Base-by-base conservation (phyloP, 2,888 invertebrate species). In the Apocheima hispidaria region DNA sequence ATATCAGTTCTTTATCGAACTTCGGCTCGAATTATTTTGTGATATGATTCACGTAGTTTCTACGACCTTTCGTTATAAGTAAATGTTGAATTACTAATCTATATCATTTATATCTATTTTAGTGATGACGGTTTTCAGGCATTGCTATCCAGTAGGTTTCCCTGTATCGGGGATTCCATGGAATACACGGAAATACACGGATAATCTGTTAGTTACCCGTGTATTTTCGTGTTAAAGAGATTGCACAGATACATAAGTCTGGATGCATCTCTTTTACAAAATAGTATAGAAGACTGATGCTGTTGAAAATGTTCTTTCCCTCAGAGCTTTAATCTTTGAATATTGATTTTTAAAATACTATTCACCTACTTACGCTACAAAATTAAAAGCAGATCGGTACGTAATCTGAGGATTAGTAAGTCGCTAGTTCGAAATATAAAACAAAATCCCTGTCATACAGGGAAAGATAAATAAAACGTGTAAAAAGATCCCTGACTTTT, bases 401-500 rank as follows among this genome's bases (percentile, higher is more conserved):
- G 12, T 59, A 50, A 63, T 65, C 63, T 52, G 36, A 18, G 55
- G 70, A 70, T 70, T 66, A 68, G 63, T 60, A 55, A 60, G 56
- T 46, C 14, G 56, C 67, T 58, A 68, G 66, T 65, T 43, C 59
- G 21, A 60, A 67, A 64, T 64, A 65, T 65, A 70, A 65, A 70
- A 63, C 57, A 51, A 66, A 68, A 68, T 53, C 63, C 63, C 46
- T 55, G 56, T 58, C 66, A 63, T 65, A 68, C 63, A 68, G 59
- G 58, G 55, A 55, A 60, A 58, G 65, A 60, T 62, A 65, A 70
- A 68, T 68, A 65, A 68, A 66, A 65, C 66, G 66, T 67, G 69
- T 67, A 65, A 69, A 68, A 60, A 68, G 61, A 63, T 57, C 67
- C 62, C 62, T 64, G 60, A 59, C 53, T 68, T 70, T 70, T 68